Conservation (phyloP, 2,113 vertebrate genomes). For the Leiothrix lutea region DNA sequence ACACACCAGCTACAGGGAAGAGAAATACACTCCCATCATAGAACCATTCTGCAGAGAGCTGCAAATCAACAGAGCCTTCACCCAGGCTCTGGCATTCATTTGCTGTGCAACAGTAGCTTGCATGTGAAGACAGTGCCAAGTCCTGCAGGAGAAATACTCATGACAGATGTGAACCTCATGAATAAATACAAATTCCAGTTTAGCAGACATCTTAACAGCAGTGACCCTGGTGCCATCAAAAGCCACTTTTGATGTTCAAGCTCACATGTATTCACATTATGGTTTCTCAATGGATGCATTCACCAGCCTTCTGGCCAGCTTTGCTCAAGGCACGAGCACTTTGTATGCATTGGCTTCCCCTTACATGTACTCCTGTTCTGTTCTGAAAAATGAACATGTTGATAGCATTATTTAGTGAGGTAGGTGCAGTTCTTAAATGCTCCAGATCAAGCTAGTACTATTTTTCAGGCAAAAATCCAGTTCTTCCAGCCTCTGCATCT, state of each 20-base stretch:
- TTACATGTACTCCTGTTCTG: background rate
- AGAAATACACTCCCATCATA: background rate
- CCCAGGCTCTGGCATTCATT: background rate
- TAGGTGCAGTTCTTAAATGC: background rate
- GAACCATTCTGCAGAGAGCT: background rate
- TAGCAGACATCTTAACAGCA: background rate
- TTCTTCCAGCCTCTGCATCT: background rate
- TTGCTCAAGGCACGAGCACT: background rate
- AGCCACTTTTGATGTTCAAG: background rate
- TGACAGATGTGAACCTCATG: background rate
- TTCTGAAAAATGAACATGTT: background rate
- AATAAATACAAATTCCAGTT: background rate
- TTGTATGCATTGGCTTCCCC: background rate
- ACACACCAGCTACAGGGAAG: background rate
- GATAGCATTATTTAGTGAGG: background rate
- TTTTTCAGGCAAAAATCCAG: background rate
- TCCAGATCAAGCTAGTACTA: background rate
- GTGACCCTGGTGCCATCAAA: background rate
- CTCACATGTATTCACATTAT: background rate
- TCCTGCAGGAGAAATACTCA: background rate
- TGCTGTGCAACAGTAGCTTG: background rate
- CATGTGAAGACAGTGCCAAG: background rate
- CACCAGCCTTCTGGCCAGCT: background rate
- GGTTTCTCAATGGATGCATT: background rate
- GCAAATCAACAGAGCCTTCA: background rate